phyloP scores from a whole-genome alignment of 1,140 invertebrate species.

The Cotesia glomerata region DNA sequence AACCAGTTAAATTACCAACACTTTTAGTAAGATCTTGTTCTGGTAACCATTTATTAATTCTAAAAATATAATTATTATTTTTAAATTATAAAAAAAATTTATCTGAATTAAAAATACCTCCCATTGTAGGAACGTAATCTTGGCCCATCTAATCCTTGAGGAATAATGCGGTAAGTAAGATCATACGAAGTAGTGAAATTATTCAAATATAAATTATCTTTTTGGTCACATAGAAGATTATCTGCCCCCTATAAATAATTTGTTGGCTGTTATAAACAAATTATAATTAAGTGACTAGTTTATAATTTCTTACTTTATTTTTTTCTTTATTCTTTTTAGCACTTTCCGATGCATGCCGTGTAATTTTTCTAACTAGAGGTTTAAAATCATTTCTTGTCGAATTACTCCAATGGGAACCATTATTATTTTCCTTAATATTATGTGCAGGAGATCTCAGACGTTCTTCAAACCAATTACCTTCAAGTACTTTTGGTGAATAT shows the following conservation, averaged over 20 bases:
- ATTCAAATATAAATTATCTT: constrained; percentile 29
- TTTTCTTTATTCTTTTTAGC: neutral
- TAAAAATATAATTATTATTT: neutral
- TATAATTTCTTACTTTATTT: neutral
- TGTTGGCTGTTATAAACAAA: neutral
- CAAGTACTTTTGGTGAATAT: constrained; percentile 36
- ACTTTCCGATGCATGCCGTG: neutral
- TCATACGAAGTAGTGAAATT: constrained; percentile 41
- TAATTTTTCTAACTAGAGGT: neutral
- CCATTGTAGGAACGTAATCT: constrained; percentile 32
- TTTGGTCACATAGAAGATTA: constrained; percentile 21
- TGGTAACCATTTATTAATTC: constrained; percentile 27
- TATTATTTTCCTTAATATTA: constrained; percentile 31
- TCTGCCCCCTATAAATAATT: constrained; percentile 25
- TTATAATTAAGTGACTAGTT: neutral
- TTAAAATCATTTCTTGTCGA: neutral
- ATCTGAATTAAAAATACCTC: constrained; percentile 28
- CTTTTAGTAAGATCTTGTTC: constrained; percentile 25
- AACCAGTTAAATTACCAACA: constrained; percentile 29
- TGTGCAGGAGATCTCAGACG: neutral
- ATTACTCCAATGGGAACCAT: neutral
- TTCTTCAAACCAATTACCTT: constrained; percentile 41
- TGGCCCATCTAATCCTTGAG: constrained; percentile 23
- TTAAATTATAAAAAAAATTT: neutral
- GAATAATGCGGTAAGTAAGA: constrained; percentile 33